Base-by-base conservation (phyloP, 2,113 vertebrate genomes). In the Chelonoidis abingdonii region DNA sequence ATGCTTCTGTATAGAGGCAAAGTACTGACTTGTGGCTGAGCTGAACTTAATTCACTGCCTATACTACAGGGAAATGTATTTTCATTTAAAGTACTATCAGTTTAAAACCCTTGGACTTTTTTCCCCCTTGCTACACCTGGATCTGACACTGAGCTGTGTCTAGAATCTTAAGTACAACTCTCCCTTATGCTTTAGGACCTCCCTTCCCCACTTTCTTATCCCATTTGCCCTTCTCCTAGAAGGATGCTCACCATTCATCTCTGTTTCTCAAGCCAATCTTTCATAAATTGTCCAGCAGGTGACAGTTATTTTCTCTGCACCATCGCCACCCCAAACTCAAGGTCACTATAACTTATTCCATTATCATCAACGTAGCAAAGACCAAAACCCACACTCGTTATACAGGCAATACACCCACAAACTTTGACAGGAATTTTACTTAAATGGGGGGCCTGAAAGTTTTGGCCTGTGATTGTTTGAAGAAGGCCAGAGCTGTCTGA, bases 61-160 rank as follows among this genome's bases (percentile, higher is more conserved):
- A 22, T 84, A 50, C 83, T 88, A 86, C 16, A 27, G 54, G 87
- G 87, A 75, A 41, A 19, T 16, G 13, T 89, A 59, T 93, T 84
- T 87, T 44, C n/a, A 25, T 56, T 54, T 52, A 24, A 53, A 35
- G 27, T 4, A 72, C 14, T 52, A 35, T n/a, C 47, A n/a, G 25
- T 86, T 91, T 93, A 65, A 83, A 62, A 88, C 22, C 4, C 44
- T 92, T 78, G 0, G 41, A 31, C 47, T 83, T 94, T 24, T 2
- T 27, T 94, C 21, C 56, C 78, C 49, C 85, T 87, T 59, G 69
- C 88, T 92, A 87, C 54, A 89, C 41, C 93, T 75, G 17, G 52
- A 50, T 1, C 10, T 21, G 13, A 82, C 91, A 52, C 80, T 13
- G 79, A 29, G 57, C 47, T 86, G 27, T 41, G 49, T 22, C 69